Conservation (phyloP, 2,113 vertebrate species). For the Periophthalmus modestus region DNA sequence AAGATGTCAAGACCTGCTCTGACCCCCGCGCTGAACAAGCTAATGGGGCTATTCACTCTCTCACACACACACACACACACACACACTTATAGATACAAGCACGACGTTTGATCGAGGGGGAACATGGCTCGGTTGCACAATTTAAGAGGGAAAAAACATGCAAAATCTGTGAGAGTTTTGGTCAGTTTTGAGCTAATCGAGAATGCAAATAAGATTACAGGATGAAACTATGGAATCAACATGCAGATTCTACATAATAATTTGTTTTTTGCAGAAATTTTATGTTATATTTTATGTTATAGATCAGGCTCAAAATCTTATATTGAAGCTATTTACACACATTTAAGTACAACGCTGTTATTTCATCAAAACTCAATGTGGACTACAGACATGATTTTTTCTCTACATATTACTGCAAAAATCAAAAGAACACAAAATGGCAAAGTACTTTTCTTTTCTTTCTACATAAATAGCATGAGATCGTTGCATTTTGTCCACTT, state of each 20-base stretch:
- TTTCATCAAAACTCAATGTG: no score
- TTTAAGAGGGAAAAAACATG: background rate
- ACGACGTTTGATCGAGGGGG: constrained; percentile 23
- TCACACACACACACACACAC: constrained; percentile 51
- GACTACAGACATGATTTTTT: no score
- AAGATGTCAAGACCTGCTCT: constrained; percentile 75
- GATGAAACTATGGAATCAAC: no score
- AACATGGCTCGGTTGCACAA: background rate
- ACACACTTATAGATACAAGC: constrained; percentile 7
- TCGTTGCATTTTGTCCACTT: background rate
- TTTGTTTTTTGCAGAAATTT: no score
- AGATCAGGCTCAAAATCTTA: no score
- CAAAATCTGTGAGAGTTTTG: background rate
- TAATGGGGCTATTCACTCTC: constrained; percentile 76
- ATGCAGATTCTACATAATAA: no score
- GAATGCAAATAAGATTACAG: no score
- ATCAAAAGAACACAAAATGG: background rate
- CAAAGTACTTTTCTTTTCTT: background rate
- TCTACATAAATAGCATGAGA: background rate
- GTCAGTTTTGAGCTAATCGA: background rate
- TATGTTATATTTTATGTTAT: no score
- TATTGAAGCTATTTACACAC: no score
- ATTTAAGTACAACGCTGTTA: no score
- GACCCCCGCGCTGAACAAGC: constrained; percentile 67
- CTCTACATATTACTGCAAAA: no score